A percentile compares a stretch with the other conserved stretches of the same genome.
Conservation (phyloP, 2,113 vertebrate genomes). For the Odontophorus gujanensis region DNA sequence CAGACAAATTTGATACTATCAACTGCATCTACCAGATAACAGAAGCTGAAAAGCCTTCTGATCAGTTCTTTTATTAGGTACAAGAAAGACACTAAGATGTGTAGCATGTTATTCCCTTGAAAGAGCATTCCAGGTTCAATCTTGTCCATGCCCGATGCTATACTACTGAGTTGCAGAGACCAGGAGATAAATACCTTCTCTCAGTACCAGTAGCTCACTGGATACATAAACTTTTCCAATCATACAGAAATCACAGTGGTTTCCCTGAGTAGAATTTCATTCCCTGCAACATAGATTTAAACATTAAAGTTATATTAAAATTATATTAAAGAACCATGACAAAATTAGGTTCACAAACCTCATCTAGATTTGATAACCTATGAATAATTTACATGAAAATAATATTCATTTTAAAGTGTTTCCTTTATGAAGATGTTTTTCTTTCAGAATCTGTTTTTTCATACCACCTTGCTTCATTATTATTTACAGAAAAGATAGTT, state of each 20-base stretch:
- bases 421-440: neutral
- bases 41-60: neutral
- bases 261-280: conserved; percentile 41
- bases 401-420: conserved; percentile 38
- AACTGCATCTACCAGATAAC: neutral
- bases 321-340: conserved; percentile 57
- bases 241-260: conserved; percentile 35
- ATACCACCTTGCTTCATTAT: conserved; percentile 13
- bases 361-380: conserved; percentile 40
- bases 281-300: conserved; percentile 55
- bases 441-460: conserved; percentile 16
- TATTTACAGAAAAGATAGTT: conserved; percentile 51
- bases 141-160: neutral
- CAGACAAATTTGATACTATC: neutral
- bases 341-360: conserved; percentile 41
- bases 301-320: conserved; percentile 58
- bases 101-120: neutral
- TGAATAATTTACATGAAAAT: conserved; percentile 63
- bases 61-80: neutral
- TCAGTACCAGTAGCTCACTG: neutral
- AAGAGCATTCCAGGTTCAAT: neutral
- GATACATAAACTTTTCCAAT: conserved; percentile 46
- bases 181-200: neutral
- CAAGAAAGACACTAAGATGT: neutral
- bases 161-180: neutral